Conservation (phyloP, 2,888 invertebrate genomes). For the Uropetala carovei region DNA sequence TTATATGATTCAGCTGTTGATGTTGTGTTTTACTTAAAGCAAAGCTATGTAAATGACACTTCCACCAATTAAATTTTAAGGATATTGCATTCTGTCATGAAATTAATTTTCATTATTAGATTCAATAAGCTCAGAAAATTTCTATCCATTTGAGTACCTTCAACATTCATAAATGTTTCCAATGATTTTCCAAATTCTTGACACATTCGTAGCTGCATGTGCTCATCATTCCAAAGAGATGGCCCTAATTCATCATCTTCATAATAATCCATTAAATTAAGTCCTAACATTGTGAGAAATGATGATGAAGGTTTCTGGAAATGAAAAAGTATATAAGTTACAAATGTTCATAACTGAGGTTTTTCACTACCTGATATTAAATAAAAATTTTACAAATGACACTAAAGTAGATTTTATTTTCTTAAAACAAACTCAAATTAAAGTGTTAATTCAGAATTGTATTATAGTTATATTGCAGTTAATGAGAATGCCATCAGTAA, state of each 20-base stretch:
- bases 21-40: neutral
- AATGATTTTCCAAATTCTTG: slow-evolving; percentile 46
- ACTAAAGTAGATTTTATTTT: neutral
- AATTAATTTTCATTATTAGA: neutral
- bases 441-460: neutral
- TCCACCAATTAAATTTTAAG: neutral
- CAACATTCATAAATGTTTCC: slow-evolving; percentile 12
- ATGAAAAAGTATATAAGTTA: neutral
- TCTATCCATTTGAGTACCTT: neutral
- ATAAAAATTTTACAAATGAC: neutral
- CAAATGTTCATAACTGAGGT: neutral
- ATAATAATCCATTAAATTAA: slow-evolving; percentile 41
- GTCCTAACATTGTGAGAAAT: slow-evolving; percentile 19
- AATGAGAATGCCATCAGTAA: neutral
- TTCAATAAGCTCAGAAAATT: neutral
- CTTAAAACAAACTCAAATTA: neutral
- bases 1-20: neutral
- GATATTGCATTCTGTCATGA: neutral
- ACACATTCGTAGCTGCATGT: slow-evolving; percentile 48
- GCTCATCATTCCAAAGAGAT: slow-evolving; percentile 55
- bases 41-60: neutral
- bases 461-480: neutral
- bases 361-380: neutral
- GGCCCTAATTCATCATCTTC: slow-evolving; percentile 57
- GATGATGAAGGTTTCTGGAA: slow-evolving; percentile 35